phyloP scores from a whole-genome alignment of 2,113 vertebrate genomes.

The Dipodomys merriami region DNA sequence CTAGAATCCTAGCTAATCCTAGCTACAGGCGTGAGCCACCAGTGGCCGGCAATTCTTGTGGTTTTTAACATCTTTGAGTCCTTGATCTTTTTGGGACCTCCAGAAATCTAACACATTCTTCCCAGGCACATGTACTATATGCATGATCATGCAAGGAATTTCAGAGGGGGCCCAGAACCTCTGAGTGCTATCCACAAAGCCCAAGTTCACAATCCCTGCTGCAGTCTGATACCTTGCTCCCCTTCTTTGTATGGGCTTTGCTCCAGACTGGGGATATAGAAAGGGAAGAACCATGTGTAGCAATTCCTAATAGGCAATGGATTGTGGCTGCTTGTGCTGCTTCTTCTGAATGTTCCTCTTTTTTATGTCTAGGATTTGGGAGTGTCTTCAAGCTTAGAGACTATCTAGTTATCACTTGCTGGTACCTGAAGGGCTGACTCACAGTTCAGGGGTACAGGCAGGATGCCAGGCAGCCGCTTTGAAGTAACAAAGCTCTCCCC shows the following conservation, averaged over 20 bases:
- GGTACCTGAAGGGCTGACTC: not conserved
- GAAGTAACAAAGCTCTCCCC: not conserved
- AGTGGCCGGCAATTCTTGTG: not conserved
- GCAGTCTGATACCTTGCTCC: not conserved
- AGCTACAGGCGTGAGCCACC: too few relatives aligned
- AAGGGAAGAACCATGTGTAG: not conserved
- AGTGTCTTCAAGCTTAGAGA: not conserved
- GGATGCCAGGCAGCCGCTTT: not conserved
- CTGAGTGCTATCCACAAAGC: not conserved
- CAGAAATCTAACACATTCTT: not conserved
- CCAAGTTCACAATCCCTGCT: not conserved
- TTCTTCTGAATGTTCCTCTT: not conserved
- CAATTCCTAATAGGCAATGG: not conserved
- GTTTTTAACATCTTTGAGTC: not conserved
- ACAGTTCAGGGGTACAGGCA: not conserved
- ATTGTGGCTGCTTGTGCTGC: not conserved
- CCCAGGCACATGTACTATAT: not conserved
- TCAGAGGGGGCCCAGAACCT: not conserved
- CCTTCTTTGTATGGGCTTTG: not conserved
- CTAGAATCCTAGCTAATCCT: too few relatives aligned
- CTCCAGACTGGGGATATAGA: not conserved
- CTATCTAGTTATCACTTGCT: not conserved
- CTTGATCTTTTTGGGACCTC: constrained; percentile 2
- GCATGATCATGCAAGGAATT: not conserved
- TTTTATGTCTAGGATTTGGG: not conserved